Evolutionary conservation across 2,113 vertebrate species (phyloP), one percentile per base, ranked within the genome.

Genomic region (Pangasianodon gigas): DNA sequence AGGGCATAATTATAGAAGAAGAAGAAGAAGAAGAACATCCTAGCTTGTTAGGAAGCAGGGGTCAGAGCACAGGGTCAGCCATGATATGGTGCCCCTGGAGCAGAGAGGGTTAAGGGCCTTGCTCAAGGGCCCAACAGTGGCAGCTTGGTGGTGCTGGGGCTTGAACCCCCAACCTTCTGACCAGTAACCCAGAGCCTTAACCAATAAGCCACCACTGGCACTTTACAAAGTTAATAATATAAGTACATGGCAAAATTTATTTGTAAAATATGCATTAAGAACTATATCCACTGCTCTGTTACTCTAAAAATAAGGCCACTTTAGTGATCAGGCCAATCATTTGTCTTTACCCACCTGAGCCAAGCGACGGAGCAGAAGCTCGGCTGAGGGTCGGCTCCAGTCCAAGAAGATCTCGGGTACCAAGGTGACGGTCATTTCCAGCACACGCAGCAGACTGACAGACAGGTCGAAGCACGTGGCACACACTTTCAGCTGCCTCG

Each of bases 401-500:
- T 99, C 98, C 0, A 99, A 96, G 91, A 99, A 98, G 90, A 99
- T 98, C 94, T 99, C 97, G 0, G 98, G 98, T 0, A 98, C 98
- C 94, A 99, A 94, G 0, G 97, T 99, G 91, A 98, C 96, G 0
- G 98, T 99, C 98, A 99, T 99, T 92, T 99, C 98, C 94, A 99
- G 94, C 74, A 99, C 98, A 0, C 98, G 96, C 90, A 99, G 96
- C 94, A 99, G 95, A 93, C 98, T 99, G 91, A 99, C 98, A 0
- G 98, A 99, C 84, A 99, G 96, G 96, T 99, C 98, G 32, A 99
- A 99, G 95, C 98, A 99, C 29, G 98, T 99, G 62, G 98, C 98
- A 0, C 98, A 99, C 90, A 99, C 98, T 93, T 99, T 99, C 91
- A 99, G 96, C 95, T 99, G 98, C 60, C 98, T 96, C 24, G 98